phyloP scores from a whole-genome alignment of 2,888 invertebrate species.

The Chalcosyrphus nemorum region DNA sequence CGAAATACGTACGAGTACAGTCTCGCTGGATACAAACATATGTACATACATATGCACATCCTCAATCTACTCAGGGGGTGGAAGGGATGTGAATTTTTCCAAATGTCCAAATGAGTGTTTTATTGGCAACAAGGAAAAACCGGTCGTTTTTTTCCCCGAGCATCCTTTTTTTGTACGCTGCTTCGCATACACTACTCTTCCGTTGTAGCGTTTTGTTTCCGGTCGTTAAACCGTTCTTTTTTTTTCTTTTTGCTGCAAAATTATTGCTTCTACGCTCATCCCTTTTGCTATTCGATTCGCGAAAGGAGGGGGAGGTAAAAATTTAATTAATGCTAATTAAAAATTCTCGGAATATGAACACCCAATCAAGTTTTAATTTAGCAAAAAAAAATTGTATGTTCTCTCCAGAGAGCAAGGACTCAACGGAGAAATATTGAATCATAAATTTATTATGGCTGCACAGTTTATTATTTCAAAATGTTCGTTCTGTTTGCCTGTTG shows the following conservation, averaged over 20 bases:
- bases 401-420: neutral
- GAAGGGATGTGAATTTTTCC: constrained; percentile 70
- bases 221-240: constrained; percentile 35
- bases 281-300: constrained; percentile 4
- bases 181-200: constrained; percentile 30
- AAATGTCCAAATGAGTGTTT: constrained; percentile 73
- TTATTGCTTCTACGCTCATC: constrained; percentile 3
- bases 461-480: constrained; percentile 37
- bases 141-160: constrained; percentile 24
- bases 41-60: neutral
- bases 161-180: constrained; percentile 1
- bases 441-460: constrained; percentile 42
- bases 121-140: constrained; percentile 65
- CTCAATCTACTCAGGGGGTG: constrained; percentile 24
- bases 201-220: constrained; percentile 49
- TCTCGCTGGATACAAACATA: neutral
- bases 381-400: constrained; percentile 4
- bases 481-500: no score
- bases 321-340: constrained; percentile 72
- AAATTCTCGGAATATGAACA: constrained; percentile 69
- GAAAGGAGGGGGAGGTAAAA: constrained; percentile 8
- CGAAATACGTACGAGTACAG: constrained; percentile 1
- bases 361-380: constrained; percentile 66
- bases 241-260: constrained; percentile 19
- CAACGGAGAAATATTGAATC: constrained; percentile 18